Conservation (phyloP, 2,797 vertebrate species). For the Neosilurus hyrtlii region DNA sequence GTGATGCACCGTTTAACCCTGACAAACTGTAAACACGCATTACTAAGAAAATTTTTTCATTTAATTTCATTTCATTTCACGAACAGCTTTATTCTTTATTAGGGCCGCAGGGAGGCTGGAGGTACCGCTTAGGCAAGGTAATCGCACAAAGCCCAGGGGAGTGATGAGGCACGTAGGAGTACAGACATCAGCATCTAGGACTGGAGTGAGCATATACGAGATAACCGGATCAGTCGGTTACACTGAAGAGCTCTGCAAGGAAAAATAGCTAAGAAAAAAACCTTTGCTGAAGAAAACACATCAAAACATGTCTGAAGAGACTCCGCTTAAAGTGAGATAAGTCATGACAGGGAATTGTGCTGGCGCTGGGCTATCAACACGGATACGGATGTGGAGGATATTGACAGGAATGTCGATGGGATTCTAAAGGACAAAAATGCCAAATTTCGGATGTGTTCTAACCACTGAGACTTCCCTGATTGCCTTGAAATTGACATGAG, state of each 20-base stretch:
- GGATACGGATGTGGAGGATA: no score
- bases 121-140: not conserved
- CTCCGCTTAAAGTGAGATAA: not conserved
- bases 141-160: not conserved
- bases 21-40: not conserved
- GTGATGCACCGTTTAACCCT: not conserved
- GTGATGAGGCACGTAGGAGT: not conserved
- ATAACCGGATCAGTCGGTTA: no score
- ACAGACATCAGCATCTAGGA: not conserved
- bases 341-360: no score
- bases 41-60: not conserved
- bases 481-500: no score
- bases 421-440: no score
- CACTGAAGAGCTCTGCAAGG: not conserved
- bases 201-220: not conserved
- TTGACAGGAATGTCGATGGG: no score
- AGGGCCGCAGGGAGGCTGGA: no score
- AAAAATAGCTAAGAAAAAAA: not conserved
- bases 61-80: not conserved
- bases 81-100: no score
- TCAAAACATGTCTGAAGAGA: not conserved
- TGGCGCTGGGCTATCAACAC: no score
- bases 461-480: no score
- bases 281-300: not conserved
- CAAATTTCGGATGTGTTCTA: no score